Evolutionary conservation across 2,888 invertebrate species (phyloP), one percentile per base, ranked within the genome.

Genomic region (Mantis religiosa): DNA sequence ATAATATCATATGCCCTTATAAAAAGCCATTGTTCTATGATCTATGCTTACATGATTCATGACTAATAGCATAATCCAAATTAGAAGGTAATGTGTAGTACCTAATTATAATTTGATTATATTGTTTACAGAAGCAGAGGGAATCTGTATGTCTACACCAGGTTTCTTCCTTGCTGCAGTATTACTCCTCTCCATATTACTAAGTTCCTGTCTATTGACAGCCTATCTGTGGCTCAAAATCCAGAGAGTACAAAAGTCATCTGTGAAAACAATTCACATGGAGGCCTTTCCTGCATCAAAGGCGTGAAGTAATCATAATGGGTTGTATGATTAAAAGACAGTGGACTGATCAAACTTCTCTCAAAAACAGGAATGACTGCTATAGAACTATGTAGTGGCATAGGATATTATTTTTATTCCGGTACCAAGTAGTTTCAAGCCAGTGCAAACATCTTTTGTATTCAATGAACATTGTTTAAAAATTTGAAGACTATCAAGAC

Each of bases 151-250:
- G 92, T 95, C 96, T 0, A 94, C 95, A 82, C 93, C 94, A 47
- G 95, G 95, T 88, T 96, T 97, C 91, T 93, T 96, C 90, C 94
- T 95, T 92, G 95, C 95, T 28, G 94, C 95, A 47, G 93, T 94
- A 3, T 92, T 96, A 83, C 93, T 96, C 89, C 93, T 96, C 83
- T 93, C 95, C 6, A 94, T 95, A 25, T 94, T 96, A 81, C 93
- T 95, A 54, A 91, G 94, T 89, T 95, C 95, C 89, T 94, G 94
- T 89, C 91, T 95, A 85, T 93, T 94, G 90, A 94, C 95, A 82
- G 94, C 94, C 3, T 92, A 93, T 89, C 92, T 95, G 87, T 95
- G 95, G 93, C 91, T 94, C 54, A 89, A 88, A 54, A 27, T 84
- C 25, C 88, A 88, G 28, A 84, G 88, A 28, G 20, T 34, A 12